These are phyloP conservation scores for Eleutherodactylus coqui DNA, from an alignment of 2,797 vertebrate genomes.

Conservation along the genomic window DNA sequence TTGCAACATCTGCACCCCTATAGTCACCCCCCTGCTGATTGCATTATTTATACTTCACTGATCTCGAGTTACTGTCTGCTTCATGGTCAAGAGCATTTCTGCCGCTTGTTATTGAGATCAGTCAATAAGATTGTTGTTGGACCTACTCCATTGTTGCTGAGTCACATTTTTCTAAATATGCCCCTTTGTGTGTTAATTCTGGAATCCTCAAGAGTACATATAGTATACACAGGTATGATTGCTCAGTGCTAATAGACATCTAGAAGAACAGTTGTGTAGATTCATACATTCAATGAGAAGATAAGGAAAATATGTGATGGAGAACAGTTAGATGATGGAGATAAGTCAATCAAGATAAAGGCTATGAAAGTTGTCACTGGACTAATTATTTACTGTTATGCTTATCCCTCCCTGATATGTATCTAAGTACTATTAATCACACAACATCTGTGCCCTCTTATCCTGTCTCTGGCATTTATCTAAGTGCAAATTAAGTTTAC, in stretches of 20 bases:
- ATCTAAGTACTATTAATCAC: too few relatives aligned
- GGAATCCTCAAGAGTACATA: not conserved
- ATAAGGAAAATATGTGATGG: not conserved
- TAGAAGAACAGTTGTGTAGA: not conserved
- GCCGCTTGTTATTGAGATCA: not conserved
- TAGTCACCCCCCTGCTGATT: too few relatives aligned
- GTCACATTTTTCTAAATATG: not conserved
- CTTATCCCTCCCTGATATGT: too few relatives aligned
- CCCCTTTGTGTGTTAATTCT: not conserved
- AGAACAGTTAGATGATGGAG: constrained; percentile 13
- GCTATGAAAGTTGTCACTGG: not conserved
- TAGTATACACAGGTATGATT: not conserved
- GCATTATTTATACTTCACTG: too few relatives aligned
- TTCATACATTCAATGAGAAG: not conserved
- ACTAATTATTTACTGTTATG: too few relatives aligned
- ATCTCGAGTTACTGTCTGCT: too few relatives aligned
- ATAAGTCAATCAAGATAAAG: not conserved
- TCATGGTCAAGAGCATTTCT: not conserved
- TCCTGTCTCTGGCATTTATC: too few relatives aligned
- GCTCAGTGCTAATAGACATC: not conserved
- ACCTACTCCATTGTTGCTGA: not conserved
- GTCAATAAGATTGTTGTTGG: too few relatives aligned
- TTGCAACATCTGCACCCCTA: too few relatives aligned
- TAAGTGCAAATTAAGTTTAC: too few relatives aligned
- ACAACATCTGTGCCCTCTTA: too few relatives aligned